These are phyloP conservation scores for Allochrocebus solatus DNA, from an alignment of 2,797 vertebrate genomes.

Conservation along the genomic window DNA sequence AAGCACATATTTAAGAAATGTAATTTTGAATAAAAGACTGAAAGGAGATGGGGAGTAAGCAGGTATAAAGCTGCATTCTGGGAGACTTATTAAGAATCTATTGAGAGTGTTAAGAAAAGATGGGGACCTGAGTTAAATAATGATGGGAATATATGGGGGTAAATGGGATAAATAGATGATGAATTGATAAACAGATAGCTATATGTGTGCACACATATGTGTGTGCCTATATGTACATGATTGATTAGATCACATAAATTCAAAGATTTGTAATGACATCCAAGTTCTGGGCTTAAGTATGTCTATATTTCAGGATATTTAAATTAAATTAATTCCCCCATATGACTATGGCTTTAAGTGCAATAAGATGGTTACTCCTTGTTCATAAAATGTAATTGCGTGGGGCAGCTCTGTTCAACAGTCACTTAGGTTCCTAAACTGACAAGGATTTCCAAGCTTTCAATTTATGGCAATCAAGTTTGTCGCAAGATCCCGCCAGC, in stretches of 20 bases:
- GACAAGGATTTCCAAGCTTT: background rate
- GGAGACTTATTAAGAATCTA: background rate
- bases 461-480: background rate
- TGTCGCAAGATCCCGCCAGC: background rate
- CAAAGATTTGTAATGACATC: background rate
- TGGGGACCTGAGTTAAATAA: background rate
- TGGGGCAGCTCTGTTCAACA: background rate
- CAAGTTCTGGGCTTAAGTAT: background rate
- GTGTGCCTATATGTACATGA: background rate
- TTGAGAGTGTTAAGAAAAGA: background rate
- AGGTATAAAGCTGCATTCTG: background rate
- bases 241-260: background rate
- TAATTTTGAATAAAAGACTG: background rate
- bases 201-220: accelerated
- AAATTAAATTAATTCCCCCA: background rate
- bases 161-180: background rate
- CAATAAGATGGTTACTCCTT: background rate
- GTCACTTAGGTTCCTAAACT: background rate
- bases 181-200: background rate
- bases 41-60: background rate
- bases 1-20: background rate
- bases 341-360: background rate
- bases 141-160: background rate
- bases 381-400: background rate
- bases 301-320: background rate